A percentile compares a stretch with the other conserved stretches of the same genome.
Conservation (phyloP, 2,888 invertebrate species). For the Augochlorella aurata region DNA sequence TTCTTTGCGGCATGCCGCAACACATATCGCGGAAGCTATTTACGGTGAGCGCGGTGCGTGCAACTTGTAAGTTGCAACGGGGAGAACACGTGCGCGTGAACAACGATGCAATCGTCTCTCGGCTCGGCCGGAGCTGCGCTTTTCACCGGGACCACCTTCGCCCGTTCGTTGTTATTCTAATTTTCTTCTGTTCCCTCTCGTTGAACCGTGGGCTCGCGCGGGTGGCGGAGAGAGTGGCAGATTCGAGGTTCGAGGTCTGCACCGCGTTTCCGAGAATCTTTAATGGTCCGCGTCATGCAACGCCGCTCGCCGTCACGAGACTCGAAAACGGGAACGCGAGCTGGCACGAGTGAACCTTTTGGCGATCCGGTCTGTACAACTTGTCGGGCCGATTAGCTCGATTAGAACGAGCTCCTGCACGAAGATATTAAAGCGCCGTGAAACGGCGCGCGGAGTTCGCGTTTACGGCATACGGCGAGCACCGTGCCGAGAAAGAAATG, state of each 20-base stretch:
- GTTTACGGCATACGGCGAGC: not conserved
- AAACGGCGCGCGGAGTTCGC: not conserved
- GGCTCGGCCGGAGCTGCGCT: not conserved
- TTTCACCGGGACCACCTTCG: not conserved
- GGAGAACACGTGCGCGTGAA: not conserved
- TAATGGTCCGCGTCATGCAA: conserved; percentile 54
- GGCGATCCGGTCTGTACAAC: conserved; percentile 11
- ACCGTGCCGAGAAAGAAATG: not conserved
- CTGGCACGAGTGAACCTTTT: conserved; percentile 11
- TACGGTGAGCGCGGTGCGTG: conserved; percentile 13
- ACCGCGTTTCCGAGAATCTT: conserved; percentile 39
- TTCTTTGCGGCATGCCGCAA: conserved; percentile 11
- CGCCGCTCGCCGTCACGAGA: conserved; percentile 25
- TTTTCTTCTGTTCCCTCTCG: not conserved
- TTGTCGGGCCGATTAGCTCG: not conserved
- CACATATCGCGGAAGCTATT: conserved; percentile 35
- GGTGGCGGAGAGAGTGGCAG: not conserved
- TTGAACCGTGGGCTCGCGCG: not conserved
- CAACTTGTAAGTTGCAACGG: not conserved
- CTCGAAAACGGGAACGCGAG: conserved; percentile 1
- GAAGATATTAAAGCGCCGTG: not conserved
- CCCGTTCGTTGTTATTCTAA: not conserved
- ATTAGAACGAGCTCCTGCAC: not conserved
- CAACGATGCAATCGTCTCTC: conserved; percentile 1
- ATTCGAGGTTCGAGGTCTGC: conserved; percentile 14